These are phyloP conservation scores for Limnephilus auricula DNA, from an alignment of 2,888 invertebrate species.

Conservation along the genomic window DNA sequence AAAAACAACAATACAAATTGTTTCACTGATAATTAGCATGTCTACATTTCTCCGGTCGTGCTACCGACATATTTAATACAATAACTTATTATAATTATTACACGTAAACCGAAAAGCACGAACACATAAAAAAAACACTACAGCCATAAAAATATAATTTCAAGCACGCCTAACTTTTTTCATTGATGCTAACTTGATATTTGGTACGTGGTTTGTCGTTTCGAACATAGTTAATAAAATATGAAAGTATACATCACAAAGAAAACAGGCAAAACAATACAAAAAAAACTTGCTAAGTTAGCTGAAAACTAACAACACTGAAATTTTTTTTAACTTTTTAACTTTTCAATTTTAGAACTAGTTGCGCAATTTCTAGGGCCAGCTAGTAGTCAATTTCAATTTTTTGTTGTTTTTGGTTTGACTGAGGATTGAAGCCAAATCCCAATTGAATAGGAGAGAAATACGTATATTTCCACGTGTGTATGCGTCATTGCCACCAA, in stretches of 20 bases:
- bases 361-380: no score
- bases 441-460: no score
- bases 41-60: background rate
- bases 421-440: no score
- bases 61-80: background rate
- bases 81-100: background rate
- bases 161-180: background rate
- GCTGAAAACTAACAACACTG: no score
- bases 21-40: slow-evolving; percentile 1
- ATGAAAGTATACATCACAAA: background rate
- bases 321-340: no score
- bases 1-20: background rate
- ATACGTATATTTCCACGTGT: no score
- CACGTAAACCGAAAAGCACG: background rate
- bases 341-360: no score
- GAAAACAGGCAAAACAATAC: background rate
- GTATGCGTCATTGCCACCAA: no score
- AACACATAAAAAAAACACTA: background rate
- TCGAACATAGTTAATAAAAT: background rate
- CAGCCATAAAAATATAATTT: background rate
- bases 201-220: background rate
- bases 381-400: no score
- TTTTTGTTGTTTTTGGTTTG: no score
- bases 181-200: background rate
- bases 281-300: no score